phyloP scores from a whole-genome alignment of 2,888 invertebrate genomes.

The Dicyrtoma fusca region DNA sequence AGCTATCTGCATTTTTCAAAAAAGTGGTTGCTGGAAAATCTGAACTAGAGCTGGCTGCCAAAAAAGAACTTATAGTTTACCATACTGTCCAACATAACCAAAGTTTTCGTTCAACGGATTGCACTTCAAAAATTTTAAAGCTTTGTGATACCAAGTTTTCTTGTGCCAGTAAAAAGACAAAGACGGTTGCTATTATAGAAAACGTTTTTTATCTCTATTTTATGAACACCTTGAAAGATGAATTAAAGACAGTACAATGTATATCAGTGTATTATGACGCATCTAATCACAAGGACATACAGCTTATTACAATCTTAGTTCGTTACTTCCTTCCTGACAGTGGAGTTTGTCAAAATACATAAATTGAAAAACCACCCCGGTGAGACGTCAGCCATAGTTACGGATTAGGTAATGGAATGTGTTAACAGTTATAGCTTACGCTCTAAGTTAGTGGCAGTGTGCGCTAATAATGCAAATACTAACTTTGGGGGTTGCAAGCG shows the following conservation, averaged over 20 bases:
- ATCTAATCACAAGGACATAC: neutral
- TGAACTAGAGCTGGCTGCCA: neutral
- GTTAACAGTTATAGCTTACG: neutral
- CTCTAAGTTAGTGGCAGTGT: slow-evolving; percentile 28
- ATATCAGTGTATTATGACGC: neutral
- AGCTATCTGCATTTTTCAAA: no score
- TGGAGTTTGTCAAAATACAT: neutral
- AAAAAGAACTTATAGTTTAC: neutral
- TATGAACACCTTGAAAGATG: neutral
- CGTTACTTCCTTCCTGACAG: neutral
- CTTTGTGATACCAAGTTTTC: neutral
- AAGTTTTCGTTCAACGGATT: neutral
- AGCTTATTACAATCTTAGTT: neutral
- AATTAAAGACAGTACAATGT: neutral
- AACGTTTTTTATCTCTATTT: slow-evolving; percentile 7
- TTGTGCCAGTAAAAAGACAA: neutral
- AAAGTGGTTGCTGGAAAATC: no score
- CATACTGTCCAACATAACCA: neutral
- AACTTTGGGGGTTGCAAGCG: slow-evolving; percentile 57
- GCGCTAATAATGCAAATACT: slow-evolving; percentile 41
- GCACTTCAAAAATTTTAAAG: neutral
- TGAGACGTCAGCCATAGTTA: neutral
- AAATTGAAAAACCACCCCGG: neutral
- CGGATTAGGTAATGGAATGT: neutral
- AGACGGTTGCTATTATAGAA: neutral